phyloP scores from a whole-genome alignment of 2,888 invertebrate species.

The Pocota personata region DNA sequence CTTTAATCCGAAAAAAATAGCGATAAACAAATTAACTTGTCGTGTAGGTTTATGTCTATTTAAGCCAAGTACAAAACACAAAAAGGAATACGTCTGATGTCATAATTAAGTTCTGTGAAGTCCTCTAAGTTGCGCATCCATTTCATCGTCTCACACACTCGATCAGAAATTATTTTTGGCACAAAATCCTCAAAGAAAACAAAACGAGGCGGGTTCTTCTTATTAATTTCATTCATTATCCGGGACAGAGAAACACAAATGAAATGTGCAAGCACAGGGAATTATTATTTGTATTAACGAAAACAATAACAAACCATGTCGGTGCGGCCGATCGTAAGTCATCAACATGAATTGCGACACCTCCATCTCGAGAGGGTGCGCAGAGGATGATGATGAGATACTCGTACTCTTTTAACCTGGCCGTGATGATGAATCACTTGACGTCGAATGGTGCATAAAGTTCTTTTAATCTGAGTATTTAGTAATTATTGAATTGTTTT shows the following conservation, averaged over 20 bases:
- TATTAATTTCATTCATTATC: constrained; percentile 56
- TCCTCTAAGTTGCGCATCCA: constrained; percentile 28
- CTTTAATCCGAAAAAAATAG: neutral
- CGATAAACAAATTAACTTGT: constrained; percentile 49
- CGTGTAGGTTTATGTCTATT: neutral
- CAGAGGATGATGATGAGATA: neutral
- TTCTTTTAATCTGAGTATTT: neutral
- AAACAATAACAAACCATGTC: constrained; percentile 39
- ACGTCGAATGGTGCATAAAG: neutral
- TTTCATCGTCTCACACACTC: constrained; percentile 7
- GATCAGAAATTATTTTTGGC: constrained; percentile 35
- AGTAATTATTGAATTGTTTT: neutral
- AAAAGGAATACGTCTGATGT: constrained; percentile 20
- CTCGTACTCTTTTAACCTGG: neutral
- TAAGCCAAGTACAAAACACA: neutral
- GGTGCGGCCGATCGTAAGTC: constrained; percentile 23
- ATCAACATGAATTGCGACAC: constrained; percentile 27
- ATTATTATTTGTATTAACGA: constrained; percentile 49
- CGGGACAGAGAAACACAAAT: constrained; percentile 19
- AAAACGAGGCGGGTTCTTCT: constrained; percentile 28
- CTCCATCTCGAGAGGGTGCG: neutral
- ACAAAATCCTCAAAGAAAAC: neutral
- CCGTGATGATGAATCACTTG: constrained; percentile 16
- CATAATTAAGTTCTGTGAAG: constrained; percentile 48
- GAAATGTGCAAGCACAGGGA: constrained; percentile 37